phyloP scores from a whole-genome alignment of 1,140 invertebrate species.

The Brachionus manjavacas region DNA sequence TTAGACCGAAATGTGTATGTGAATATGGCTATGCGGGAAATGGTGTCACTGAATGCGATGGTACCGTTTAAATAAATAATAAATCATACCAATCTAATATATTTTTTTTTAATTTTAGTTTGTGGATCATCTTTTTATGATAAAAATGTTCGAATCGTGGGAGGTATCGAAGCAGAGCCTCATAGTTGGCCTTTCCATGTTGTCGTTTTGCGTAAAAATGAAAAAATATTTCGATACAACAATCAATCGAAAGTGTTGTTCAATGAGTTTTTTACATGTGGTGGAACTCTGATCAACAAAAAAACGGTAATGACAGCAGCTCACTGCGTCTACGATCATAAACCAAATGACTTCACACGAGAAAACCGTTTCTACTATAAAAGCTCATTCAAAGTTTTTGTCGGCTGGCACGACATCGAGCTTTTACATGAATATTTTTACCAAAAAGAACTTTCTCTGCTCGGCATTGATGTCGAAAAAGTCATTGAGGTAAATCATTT shows the following conservation, averaged over 20 bases:
- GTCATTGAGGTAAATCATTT: background rate
- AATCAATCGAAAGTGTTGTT: background rate
- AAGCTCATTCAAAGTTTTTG: background rate
- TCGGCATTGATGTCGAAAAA: background rate
- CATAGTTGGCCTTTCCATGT: slow-evolving; percentile 33
- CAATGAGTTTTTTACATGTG: background rate
- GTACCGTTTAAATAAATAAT: background rate
- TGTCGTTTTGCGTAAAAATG: background rate
- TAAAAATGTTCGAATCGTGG: slow-evolving; percentile 10
- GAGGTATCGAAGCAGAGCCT: background rate
- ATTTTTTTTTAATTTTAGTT: background rate
- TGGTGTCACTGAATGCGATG: background rate
- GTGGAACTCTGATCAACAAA: background rate
- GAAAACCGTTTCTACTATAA: background rate
- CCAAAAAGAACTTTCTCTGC: background rate
- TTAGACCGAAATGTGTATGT: background rate
- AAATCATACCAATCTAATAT: background rate
- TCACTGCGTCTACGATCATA: slow-evolving; percentile 32
- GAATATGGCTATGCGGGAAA: background rate
- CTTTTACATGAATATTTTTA: background rate
- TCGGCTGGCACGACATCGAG: background rate
- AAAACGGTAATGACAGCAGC: slow-evolving; percentile 10
- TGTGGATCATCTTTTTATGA: background rate
- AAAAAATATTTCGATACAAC: background rate
- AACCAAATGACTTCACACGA: background rate